Base-by-base conservation (phyloP, 2,113 vertebrate genomes). In the Clarias batrachus region DNA sequence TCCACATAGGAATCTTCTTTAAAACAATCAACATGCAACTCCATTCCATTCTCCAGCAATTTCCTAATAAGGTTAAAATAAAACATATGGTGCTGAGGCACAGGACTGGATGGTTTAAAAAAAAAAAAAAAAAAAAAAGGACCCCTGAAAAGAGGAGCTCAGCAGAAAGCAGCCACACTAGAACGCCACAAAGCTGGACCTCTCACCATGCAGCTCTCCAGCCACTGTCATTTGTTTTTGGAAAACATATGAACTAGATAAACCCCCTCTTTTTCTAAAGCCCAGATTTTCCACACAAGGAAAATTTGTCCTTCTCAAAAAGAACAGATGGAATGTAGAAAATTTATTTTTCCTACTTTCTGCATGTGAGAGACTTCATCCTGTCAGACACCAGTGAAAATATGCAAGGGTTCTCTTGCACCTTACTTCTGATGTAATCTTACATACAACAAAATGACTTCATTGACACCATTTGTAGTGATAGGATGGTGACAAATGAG, bases 51-150 rank as follows among this genome's bases (percentile, higher is more conserved):
- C 68, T n/a, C 62, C 33, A 82, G 66, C 81, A 33, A 81, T 85
- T 89, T 85, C 90, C 89, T 87, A 85, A 92, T 89, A 91, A 90
- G 88, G 89, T 83, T 88, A 91, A 89, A 80, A 90, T 86, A 68
- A 87, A 90, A 86, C 88, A 90, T 87, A 90, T 89, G 84, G 88
- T 83, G 81, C 63, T 25, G 30, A 77, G 57, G 48, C 63, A 37
- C 73, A 54, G 68, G 54, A 60, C 41, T 71, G 77, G 25, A 73
- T 54, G 85, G 54, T 73, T 37, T 79, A 82, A 87, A 63, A 76
- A 65, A 85, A 65, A 81, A 41, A 2, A 21, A n/a, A 68, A 3
- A 13, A 85, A 33, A 73, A 57, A 54, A 37, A 4, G 4, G 19
- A 80, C 71, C 23, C 84, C 19, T 6, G 63, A 84, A 62, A 84